Evolutionary conservation across 2,797 vertebrate species (phyloP), one percentile per base, ranked within the genome.

Genomic region (Carapus acus): DNA sequence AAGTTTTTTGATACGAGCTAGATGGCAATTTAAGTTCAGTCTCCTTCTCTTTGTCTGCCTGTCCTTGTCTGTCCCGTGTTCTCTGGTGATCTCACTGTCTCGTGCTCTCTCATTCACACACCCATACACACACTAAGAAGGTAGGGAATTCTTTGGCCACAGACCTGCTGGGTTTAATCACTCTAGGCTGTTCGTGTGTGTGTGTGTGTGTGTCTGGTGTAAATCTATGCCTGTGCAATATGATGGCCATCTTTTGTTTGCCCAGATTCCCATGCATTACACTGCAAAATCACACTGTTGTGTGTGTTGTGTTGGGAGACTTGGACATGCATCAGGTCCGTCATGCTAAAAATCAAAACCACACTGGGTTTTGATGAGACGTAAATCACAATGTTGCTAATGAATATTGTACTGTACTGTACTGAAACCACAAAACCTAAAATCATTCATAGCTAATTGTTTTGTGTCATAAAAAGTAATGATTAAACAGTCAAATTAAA

Each of bases 81-180:
- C 24, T 27, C 24, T 27, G 5, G n/a, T n/a, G n/a, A n/a, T 27
- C 24, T 27, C 24, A 9, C 24, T 9, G 5, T 27, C 24, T 9
- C 24, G 5, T 27, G 4, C 24, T 50, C 43, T 69, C 36, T 54
- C 14, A 6, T 56, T 37, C 50, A 37, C 48, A 43, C n/a, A 19
- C 36, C 53, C 49, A 48, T 49, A 57, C 39, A 54, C 60, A 58
- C 58, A 54, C 58, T 49, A 60, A 41, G 33, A 69, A 18, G 51
- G 33, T 56, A 61, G 67, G 41, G 38, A 67, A 56, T 52, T 69
- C 62, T 73, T 64, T 68, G 46, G 53, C 27, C 64, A 61, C 57
- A 58, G 52, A 63, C 79, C 73, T 73, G 70, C 79, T 79, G 75
- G 46, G 78, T 84, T 83, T 82, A 85, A 80, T 81, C 75, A 78